Conservation (phyloP, 2,888 invertebrate species). For the Harpalus rubripes region DNA sequence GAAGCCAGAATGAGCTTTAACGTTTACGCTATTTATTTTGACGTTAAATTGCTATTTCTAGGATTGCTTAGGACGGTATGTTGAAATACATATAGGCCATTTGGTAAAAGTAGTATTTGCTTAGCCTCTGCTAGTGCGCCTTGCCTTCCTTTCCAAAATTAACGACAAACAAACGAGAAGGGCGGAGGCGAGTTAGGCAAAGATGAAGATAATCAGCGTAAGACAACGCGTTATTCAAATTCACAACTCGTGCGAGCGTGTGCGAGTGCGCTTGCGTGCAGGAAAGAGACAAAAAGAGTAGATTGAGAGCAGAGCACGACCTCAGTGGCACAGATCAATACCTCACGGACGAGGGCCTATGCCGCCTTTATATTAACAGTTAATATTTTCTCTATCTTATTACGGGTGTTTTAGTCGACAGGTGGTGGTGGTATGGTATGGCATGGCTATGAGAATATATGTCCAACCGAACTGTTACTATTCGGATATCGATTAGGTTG, state of each 20-base stretch:
- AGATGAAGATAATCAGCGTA: constrained; percentile 58
- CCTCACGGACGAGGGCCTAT: constrained; percentile 54
- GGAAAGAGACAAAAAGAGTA: constrained; percentile 65
- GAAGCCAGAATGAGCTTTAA: no score
- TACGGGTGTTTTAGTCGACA: constrained; percentile 48
- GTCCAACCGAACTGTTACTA: constrained; percentile 6
- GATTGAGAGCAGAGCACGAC: constrained; percentile 67
- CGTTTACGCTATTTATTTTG: no score
- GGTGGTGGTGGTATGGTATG: background rate
- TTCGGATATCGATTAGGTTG: constrained; percentile 50
- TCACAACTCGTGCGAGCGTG: constrained; percentile 53
- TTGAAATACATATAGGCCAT: background rate
- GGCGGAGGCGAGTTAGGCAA: constrained; percentile 30
- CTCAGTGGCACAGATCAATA: constrained; percentile 66
- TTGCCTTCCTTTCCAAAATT: background rate
- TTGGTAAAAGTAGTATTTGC: background rate
- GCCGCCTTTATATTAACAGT: constrained; percentile 58
- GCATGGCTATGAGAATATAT: background rate
- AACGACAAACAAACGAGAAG: constrained; percentile 42
- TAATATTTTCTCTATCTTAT: constrained; percentile 64
- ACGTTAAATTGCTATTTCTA: no score
- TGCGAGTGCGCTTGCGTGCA: constrained; percentile 42
- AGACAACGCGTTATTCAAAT: constrained; percentile 64
- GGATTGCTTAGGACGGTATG: no score
- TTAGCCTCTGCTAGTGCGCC: background rate